Conservation (phyloP, 2,797 vertebrate genomes). For the Gymnodraco acuticeps region DNA sequence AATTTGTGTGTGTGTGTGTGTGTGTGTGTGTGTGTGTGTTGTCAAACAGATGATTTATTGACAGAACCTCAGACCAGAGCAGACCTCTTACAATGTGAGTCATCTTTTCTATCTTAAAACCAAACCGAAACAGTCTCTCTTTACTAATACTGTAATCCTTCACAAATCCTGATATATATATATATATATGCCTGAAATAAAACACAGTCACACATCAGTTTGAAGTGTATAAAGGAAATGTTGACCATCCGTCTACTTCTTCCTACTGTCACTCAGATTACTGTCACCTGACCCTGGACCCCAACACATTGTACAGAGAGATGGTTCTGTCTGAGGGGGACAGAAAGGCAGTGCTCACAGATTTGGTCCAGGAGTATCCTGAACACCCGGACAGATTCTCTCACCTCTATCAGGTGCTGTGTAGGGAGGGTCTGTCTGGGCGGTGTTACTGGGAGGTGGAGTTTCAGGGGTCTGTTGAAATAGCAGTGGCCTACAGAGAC, state of each 20-base stretch:
- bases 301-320: slow-evolving; percentile 54
- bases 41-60: slow-evolving; percentile 3
- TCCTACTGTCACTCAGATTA: slow-evolving; percentile 44
- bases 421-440: slow-evolving; percentile 39
- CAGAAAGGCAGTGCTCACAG: slow-evolving; percentile 32
- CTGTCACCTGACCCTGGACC: slow-evolving; percentile 54
- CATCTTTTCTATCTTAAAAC: background rate
- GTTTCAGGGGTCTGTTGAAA: slow-evolving; percentile 40
- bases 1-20: background rate
- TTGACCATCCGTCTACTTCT: background rate
- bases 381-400: slow-evolving; percentile 58
- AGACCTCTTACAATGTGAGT: slow-evolving; percentile 53
- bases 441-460: slow-evolving; percentile 67
- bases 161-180: background rate
- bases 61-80: slow-evolving; percentile 39
- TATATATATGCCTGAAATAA: background rate
- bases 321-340: slow-evolving; percentile 45
- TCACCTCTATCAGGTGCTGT: slow-evolving; percentile 64
- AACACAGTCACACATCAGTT: background rate
- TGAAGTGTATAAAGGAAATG: background rate
- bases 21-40: slow-evolving; percentile 10
- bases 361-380: slow-evolving; percentile 37
- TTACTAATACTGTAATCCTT: too few species aligned
- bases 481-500: slow-evolving; percentile 57
- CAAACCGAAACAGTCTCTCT: background rate